Conservation (phyloP, 2,113 vertebrate species). For the Limanda limanda region DNA sequence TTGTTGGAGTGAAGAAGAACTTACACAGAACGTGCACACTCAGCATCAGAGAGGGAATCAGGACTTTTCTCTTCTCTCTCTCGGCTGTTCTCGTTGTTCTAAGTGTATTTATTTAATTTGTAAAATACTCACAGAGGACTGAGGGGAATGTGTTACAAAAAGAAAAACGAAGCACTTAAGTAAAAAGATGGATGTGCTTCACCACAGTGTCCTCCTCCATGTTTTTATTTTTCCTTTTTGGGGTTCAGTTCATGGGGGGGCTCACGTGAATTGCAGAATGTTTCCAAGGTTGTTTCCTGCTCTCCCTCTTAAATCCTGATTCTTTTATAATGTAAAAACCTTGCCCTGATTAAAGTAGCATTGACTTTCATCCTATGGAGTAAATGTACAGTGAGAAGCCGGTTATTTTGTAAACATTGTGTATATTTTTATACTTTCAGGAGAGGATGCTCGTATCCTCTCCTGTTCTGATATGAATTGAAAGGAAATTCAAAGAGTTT, state of each 20-base stretch:
- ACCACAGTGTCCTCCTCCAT: slow-evolving; percentile 26
- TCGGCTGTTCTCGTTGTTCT: slow-evolving; percentile 13
- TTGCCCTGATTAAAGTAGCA: not conserved
- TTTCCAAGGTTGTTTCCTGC: slow-evolving; percentile 29
- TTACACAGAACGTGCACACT: slow-evolving; percentile 9
- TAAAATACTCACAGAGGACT: slow-evolving; percentile 52
- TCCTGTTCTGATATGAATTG: slow-evolving; percentile 5
- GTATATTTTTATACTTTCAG: slow-evolving; percentile 80
- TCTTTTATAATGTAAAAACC: slow-evolving; percentile 6
- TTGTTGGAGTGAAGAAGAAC: not conserved
- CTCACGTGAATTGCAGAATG: slow-evolving; percentile 36
- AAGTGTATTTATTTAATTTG: slow-evolving; percentile 74
- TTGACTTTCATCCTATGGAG: slow-evolving; percentile 18
- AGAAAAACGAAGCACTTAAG: slow-evolving; percentile 32
- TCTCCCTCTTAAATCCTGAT: not conserved
- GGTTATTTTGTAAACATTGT: slow-evolving; percentile 73
- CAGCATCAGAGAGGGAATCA: slow-evolving; percentile 36
- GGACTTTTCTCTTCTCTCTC: not conserved
- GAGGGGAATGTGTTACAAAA: slow-evolving; percentile 64
- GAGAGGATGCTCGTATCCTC: not conserved
- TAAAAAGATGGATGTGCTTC: slow-evolving; percentile 64
- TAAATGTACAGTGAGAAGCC: slow-evolving; percentile 63
- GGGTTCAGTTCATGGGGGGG: slow-evolving; percentile 1
- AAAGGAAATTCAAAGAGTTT: not conserved
- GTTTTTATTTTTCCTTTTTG: slow-evolving; percentile 9